Evolutionary conservation across 2,113 vertebrate species (phyloP).

Genomic region (Phasianus colchicus): DNA sequence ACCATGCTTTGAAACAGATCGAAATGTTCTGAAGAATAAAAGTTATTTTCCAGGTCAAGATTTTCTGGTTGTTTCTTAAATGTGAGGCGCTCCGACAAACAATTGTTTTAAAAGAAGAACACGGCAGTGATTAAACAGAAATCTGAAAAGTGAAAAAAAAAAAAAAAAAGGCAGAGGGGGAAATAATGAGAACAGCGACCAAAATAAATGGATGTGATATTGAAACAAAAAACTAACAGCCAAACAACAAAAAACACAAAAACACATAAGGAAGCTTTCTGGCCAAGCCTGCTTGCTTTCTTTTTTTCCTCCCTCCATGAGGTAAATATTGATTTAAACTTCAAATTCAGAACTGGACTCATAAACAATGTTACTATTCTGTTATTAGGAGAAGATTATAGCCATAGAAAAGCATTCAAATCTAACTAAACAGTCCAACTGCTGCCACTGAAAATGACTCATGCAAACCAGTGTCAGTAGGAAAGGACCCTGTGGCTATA

Average conservation of each 20-base stretch:
- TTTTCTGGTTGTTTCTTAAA: slow-evolving; percentile 21
- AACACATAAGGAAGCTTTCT: neutral
- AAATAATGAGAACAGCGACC: neutral
- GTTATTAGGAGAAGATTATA: neutral
- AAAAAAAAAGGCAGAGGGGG: neutral
- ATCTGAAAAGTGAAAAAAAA: neutral
- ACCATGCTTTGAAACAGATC: neutral
- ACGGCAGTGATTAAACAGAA: neutral
- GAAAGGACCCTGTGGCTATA: neutral
- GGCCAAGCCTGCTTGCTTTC: accelerated
- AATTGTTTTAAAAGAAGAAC: neutral
- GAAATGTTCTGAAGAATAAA: slow-evolving; percentile 17
- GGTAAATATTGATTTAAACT: neutral
- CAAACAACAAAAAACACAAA: neutral
- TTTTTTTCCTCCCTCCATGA: no score
- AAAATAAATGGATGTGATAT: neutral
- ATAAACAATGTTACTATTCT: neutral
- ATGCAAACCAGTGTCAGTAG: neutral
- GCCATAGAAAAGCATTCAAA: neutral
- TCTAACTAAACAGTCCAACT: neutral
- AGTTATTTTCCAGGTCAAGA: neutral
- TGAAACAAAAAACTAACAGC: neutral
- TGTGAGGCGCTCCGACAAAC: neutral
- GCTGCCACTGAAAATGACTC: neutral
- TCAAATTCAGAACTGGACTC: neutral